Evolutionary conservation across 1,140 invertebrate species (phyloP), one percentile per base, ranked within the genome.

Genomic region (Polyergus mexicanus): DNA sequence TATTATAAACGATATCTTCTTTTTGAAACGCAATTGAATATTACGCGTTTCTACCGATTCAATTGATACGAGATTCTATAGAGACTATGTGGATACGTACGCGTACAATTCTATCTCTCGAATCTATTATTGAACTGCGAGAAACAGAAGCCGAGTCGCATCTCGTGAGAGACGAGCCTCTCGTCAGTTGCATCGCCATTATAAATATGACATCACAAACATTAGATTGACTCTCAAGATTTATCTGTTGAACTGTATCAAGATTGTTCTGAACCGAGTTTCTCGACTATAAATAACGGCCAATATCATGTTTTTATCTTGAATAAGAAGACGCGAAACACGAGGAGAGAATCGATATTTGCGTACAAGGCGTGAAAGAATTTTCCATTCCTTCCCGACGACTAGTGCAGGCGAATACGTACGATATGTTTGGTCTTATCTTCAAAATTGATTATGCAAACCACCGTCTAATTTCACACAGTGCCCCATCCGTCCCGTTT

Each of bases 191-290:
- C 35, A 38, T 72, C 71, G 32, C 54, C 51, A 74, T 74, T 74
- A 74, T 74, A 60, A 74, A 74, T 74, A 74, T 58, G 54, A 74
- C 32, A 35, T 74, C 71, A 60, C 54, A 35, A 74, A 74, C 58
- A 56, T 58, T 35, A 74, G 58, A 74, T 74, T 74, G 71, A 74
- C 71, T 74, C 38, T 74, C 54, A 74, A 35, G 71, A 74, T 74
- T 35, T n/a, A 60, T 58, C 71, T 60, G 22, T 74, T 51, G 71
- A 74, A 74, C 54, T 32, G 71, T 74, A 32, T 74, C 71, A 74
- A 74, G 71, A 74, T 13, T 41, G 32, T 25, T 74, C 54, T 54
- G 32, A 74, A 13, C 22, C 35, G 51, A 74, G 54, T 41, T 5
- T n/a, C 54, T 74, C 71, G 7, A 60, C 68, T 38, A 58, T 72